Conservation (phyloP, 2,797 vertebrate genomes). For the Eurystomus glaucurus region DNA sequence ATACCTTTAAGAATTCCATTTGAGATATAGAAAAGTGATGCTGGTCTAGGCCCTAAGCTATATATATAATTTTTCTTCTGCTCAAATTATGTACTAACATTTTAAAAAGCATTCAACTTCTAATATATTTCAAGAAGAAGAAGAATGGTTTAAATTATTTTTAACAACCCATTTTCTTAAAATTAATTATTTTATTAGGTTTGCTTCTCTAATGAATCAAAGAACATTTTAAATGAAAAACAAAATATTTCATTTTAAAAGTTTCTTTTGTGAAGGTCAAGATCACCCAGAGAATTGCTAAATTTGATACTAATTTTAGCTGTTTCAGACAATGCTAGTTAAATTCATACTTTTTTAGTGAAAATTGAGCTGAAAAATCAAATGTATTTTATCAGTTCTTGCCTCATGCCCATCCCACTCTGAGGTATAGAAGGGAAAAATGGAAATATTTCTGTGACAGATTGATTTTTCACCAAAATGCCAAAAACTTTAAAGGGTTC, state of each 20-base stretch:
- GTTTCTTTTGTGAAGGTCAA: not conserved
- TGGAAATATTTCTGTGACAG: not conserved
- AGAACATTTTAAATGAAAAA: not conserved
- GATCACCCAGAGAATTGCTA: not conserved
- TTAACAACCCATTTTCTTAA: not conserved
- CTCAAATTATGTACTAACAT: not conserved
- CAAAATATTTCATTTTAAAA: not conserved
- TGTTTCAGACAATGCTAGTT: not conserved
- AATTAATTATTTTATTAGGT: not conserved
- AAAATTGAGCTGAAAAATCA: not conserved
- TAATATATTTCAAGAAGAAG: not conserved
- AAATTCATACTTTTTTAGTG: not conserved
- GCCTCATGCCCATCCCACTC: not conserved
- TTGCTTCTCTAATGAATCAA: not conserved
- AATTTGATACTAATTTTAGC: not conserved
- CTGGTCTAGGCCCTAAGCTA: not conserved
- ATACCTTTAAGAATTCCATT: not conserved
- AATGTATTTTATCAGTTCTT: not conserved
- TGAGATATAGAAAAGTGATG: not conserved
- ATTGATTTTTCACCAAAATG: not conserved
- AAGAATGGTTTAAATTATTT: accelerated
- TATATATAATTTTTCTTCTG: not conserved
- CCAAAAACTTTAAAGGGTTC: not conserved
- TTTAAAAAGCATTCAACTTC: not conserved
- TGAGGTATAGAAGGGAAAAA: not conserved